Evolutionary conservation across 2,113 vertebrate genomes (phyloP).

Genomic region (Pteronura brasiliensis): DNA sequence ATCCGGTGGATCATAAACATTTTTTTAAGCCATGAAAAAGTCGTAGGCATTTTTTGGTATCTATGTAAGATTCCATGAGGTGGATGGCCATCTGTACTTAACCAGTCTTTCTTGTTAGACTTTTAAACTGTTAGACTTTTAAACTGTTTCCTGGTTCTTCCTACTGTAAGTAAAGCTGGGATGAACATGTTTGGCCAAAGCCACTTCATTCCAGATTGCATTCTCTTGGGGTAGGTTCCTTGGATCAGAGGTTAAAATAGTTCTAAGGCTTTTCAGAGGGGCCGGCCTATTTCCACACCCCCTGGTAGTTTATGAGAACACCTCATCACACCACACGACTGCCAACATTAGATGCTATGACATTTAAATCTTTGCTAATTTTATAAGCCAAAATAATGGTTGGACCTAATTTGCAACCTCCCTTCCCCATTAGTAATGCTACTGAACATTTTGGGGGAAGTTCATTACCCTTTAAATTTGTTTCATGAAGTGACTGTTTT

Average conservation of each 20-base stretch:
- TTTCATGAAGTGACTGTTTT: not conserved
- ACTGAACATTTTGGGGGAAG: rapidly evolving
- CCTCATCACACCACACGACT: not conserved
- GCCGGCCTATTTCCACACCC: not conserved
- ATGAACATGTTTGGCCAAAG: not conserved
- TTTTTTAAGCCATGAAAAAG: slow-evolving; percentile 6
- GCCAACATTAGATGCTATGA: not conserved
- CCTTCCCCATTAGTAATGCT: not conserved
- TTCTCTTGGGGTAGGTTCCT: not conserved
- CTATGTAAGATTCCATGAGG: not conserved
- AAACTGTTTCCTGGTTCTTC: not conserved
- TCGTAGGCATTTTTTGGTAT: not conserved
- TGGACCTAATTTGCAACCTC: not conserved
- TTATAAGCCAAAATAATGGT: not conserved
- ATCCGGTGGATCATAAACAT: not conserved
- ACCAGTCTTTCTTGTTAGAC: not conserved
- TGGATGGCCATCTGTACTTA: not conserved
- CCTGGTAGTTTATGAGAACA: not conserved
- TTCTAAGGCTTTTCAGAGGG: not conserved
- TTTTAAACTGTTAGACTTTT: not conserved
- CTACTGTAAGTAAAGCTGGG: not conserved
- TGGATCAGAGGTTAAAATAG: not conserved
- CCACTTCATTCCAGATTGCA: not conserved
- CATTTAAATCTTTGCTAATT: not conserved
- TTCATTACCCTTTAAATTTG: not conserved